Evolutionary conservation across 2,113 vertebrate genomes (phyloP), one percentile per base, ranked within the genome.

Genomic region (Silurus meridionalis): DNA sequence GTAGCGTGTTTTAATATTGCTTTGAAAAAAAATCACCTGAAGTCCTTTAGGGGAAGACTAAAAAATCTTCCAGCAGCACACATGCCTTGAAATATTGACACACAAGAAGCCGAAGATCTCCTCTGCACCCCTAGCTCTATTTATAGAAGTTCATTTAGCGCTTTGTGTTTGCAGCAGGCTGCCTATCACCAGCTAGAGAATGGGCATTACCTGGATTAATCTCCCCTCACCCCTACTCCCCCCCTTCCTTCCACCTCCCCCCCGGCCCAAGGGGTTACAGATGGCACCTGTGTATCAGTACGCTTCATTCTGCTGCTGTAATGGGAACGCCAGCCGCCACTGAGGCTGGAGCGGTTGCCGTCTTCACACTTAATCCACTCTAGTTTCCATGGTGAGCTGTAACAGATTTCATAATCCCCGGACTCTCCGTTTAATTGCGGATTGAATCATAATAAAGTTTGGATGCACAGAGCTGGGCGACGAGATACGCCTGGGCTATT

Each of bases 71-170:
- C 50, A 37, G 84, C 75, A 67, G 83, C 69, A 74, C 57, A 46
- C 52, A 67, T 25, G n/a, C 50, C n/a, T 78, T 8, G 28, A 50
- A 53, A 71, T 86, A 64, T 80, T 82, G 64, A 48, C 77, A 80
- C 53, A 86, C 67, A 55, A 55, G 55, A 77, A 82, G 72, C 25
- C 37, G 58, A 80, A 89, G 80, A 71, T 48, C 86, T 57, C 58
- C 72, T 77, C 83, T 82, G 82, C 85, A 63, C 66, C 74, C 84
- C 37, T 37, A 60, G 23, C 72, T 83, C 84, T 91, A 90, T 91
- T 90, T 91, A 87, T 91, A 91, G 89, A 88, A 85, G 37, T 89
- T 91, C 28, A 86, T 91, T 91, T 89, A 83, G 85, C 82, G 67
- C 82, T 57, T 64, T 83, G 74, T 89, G 89, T 88, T 89, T 89